phyloP scores from a whole-genome alignment of 2,797 vertebrate genomes.

The Spea hammondii region DNA sequence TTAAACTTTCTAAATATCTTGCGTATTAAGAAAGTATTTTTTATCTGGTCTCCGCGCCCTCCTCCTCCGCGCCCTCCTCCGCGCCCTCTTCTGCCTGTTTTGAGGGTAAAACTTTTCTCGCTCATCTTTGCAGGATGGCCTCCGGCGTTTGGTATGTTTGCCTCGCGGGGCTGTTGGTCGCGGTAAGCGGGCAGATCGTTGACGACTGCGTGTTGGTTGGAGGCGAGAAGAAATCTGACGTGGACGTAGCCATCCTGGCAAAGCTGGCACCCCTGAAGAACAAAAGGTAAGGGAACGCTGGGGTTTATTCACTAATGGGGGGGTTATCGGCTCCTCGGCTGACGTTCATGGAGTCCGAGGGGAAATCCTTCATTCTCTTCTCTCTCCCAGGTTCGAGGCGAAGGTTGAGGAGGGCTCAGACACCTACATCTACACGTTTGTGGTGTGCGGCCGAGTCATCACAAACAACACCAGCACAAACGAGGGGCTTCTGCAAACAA shows the following conservation, averaged over 20 bases:
- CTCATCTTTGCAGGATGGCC: constrained; percentile 26
- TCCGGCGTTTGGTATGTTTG: constrained; percentile 55
- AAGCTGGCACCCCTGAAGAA: constrained; percentile 63
- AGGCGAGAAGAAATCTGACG: constrained; percentile 62
- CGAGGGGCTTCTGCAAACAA: constrained; percentile 79
- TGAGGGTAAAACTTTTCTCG: neutral
- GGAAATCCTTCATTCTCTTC: neutral
- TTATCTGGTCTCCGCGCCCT: too few relatives aligned
- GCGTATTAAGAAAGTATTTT: too few relatives aligned
- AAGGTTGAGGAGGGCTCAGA: constrained; percentile 53
- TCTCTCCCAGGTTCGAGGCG: constrained; percentile 54
- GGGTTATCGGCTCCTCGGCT: too few relatives aligned
- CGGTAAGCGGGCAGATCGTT: constrained; percentile 46
- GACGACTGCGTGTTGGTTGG: constrained; percentile 68
- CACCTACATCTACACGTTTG: constrained; percentile 79
- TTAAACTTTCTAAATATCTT: too few relatives aligned
- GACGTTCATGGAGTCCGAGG: too few relatives aligned
- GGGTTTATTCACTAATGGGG: too few relatives aligned
- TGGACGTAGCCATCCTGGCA: constrained; percentile 65
- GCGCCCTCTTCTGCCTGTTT: too few relatives aligned
- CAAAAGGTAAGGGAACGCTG: constrained; percentile 13
- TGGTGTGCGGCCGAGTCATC: constrained; percentile 82
- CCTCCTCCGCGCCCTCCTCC: too few relatives aligned
- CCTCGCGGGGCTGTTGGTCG: constrained; percentile 2
- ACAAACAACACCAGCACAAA: constrained; percentile 22